Percentiles rank a stretch among this genome's conserved stretches.
Evolutionary conservation across 2,888 invertebrate species (phyloP).

Genomic region (Norana najaformis): DNA sequence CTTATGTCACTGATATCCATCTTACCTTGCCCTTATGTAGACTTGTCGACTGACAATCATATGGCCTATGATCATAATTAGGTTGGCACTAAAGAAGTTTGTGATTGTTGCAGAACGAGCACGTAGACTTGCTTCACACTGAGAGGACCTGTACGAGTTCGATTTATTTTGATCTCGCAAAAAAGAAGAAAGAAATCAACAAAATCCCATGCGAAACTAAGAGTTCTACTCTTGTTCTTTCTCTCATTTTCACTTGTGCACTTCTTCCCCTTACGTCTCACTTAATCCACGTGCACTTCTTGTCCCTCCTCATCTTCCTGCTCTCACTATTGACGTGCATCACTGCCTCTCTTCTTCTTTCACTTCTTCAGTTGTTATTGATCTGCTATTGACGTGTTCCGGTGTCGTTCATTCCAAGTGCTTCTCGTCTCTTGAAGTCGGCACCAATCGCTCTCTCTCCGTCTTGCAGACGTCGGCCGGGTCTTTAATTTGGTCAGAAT

Average conservation of each 20-base stretch:
- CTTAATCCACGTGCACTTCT: background rate
- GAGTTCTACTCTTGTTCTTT: background rate
- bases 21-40: too few relatives aligned
- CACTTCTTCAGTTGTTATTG: constrained; percentile 18
- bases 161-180: too few relatives aligned
- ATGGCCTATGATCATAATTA: too few relatives aligned
- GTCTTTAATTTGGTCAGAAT: constrained; percentile 4
- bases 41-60: too few relatives aligned
- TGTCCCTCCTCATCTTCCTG: background rate
- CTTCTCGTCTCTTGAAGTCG: constrained; percentile 14
- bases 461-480: background rate
- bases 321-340: background rate
- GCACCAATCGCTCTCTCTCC: background rate
- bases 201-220: too few relatives aligned
- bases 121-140: too few relatives aligned
- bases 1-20: too few relatives aligned
- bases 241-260: background rate
- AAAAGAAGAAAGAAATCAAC: too few relatives aligned
- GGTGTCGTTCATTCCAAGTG: constrained; percentile 13
- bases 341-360: background rate
- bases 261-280: background rate
- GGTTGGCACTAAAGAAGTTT: too few relatives aligned
- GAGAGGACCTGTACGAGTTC: too few relatives aligned
- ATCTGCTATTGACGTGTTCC: constrained; percentile 15
- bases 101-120: too few relatives aligned